These are phyloP conservation scores for Drosophila tristis DNA, from an alignment of 1,140 invertebrate species.

Conservation along the genomic window DNA sequence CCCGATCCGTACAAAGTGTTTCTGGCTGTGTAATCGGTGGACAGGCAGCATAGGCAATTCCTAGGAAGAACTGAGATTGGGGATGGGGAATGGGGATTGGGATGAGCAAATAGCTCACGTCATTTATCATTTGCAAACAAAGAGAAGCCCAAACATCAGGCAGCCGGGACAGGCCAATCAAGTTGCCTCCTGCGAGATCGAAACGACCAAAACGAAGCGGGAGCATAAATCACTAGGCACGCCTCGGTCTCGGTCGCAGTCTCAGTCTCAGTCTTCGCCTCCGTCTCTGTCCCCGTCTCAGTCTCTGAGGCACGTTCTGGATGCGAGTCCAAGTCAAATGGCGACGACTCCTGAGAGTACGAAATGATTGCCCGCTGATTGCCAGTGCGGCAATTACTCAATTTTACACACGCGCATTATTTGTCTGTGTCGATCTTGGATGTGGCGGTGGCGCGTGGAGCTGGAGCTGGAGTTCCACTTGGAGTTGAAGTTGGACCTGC, in stretches of 20 bases:
- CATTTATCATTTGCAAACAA: slow-evolving; percentile 82
- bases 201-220: slow-evolving; percentile 42
- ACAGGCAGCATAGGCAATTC: slow-evolving; percentile 31
- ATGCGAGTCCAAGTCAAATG: slow-evolving; percentile 28
- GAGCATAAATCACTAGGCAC: slow-evolving; percentile 78
- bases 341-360: slow-evolving; percentile 61
- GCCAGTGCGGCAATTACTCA: slow-evolving; percentile 80
- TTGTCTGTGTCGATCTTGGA: slow-evolving; percentile 75
- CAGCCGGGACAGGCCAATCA: slow-evolving; percentile 67
- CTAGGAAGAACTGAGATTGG: slow-evolving; percentile 33
- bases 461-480: slow-evolving; percentile 3
- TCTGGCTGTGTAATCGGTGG: slow-evolving; percentile 62
- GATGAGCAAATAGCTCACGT: slow-evolving; percentile 70
- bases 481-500: not conserved
- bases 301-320: slow-evolving; percentile 14
- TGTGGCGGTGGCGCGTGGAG: not conserved
- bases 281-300: slow-evolving; percentile 1
- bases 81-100: slow-evolving; percentile 9
- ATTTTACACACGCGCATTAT: slow-evolving; percentile 82
- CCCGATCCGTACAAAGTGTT: slow-evolving; percentile 10
- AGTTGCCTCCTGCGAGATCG: slow-evolving; percentile 56
- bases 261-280: slow-evolving; percentile 4
- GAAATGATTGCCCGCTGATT: slow-evolving; percentile 82
- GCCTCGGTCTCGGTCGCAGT: slow-evolving; percentile 41
- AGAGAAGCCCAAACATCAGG: slow-evolving; percentile 70